Conservation (phyloP, 2,113 vertebrate genomes). For the Glaucomys volans region DNA sequence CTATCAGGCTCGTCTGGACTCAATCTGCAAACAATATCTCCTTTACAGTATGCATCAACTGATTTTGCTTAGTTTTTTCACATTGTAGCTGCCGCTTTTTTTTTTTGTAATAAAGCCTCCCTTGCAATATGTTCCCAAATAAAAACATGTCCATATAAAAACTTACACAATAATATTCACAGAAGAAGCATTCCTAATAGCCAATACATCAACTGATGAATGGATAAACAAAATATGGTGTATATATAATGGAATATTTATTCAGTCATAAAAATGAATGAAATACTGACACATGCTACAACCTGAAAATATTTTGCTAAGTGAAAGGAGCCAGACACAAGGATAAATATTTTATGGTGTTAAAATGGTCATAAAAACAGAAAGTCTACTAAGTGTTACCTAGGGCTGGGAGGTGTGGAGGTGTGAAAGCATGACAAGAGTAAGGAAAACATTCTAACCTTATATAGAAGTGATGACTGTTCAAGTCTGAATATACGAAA, state of each 20-base stretch:
- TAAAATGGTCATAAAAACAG: background rate
- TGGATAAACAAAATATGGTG: background rate
- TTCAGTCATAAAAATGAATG: constrained; percentile 43
- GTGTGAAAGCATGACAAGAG: rapidly evolving
- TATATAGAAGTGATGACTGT: background rate
- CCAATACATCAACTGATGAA: background rate
- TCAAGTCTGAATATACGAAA: background rate
- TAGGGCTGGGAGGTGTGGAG: background rate
- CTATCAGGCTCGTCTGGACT: no score
- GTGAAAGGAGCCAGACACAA: background rate
- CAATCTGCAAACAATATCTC: no score
- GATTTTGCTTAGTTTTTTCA: no score
- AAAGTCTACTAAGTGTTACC: background rate
- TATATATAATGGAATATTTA: background rate
- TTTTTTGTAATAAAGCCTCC: no score
- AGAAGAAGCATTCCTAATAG: background rate
- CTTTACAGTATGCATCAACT: no score
- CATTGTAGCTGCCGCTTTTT: no score
- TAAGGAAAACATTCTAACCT: background rate
- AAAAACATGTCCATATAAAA: constrained; percentile 22
- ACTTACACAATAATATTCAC: constrained; percentile 7
- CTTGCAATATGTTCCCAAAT: background rate
- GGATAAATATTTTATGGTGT: background rate
- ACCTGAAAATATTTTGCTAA: constrained; percentile 20
- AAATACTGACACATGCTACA: background rate